Evolutionary conservation across 23 tunicate genomes (phyloP).

Genomic region (Oikopleura dioica): DNA sequence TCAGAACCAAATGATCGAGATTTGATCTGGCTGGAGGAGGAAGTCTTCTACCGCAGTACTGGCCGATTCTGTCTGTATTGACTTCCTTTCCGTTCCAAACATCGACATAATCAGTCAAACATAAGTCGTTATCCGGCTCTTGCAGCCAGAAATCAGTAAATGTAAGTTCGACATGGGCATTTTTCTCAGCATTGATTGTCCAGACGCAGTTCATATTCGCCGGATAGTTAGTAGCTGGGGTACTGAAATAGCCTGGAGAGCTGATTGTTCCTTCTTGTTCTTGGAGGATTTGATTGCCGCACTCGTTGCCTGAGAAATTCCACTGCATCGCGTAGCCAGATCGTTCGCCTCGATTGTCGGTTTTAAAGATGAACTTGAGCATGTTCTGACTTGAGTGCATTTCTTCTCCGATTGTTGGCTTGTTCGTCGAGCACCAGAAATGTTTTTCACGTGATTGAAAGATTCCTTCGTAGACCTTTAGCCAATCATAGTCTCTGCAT

Average conservation of each 20-base stretch:
- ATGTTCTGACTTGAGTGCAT: not conserved
- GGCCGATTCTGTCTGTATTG: not conserved
- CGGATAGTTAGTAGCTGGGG: not conserved
- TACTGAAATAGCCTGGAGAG: conserved; percentile 1
- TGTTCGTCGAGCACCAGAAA: not conserved
- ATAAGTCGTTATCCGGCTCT: not conserved
- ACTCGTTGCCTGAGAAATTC: not conserved
- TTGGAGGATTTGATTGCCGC: conserved; percentile 7
- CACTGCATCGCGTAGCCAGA: not conserved
- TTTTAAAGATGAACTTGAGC: not conserved
- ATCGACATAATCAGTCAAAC: not conserved
- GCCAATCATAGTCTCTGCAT: conserved; percentile 1
- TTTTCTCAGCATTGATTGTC: not conserved
- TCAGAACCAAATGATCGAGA: not conserved
- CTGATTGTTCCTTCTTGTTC: not conserved
- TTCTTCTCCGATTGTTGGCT: not conserved
- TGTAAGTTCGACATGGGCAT: not conserved
- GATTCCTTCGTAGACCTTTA: not conserved
- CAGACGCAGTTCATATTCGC: not conserved
- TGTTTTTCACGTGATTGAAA: no score
- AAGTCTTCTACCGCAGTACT: not conserved
- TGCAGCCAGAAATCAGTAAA: not conserved
- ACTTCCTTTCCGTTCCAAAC: not conserved
- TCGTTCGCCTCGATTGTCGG: not conserved
- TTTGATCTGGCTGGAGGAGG: not conserved